Conservation (phyloP, 1,140 invertebrate genomes). For the Kradibia gibbosae region DNA sequence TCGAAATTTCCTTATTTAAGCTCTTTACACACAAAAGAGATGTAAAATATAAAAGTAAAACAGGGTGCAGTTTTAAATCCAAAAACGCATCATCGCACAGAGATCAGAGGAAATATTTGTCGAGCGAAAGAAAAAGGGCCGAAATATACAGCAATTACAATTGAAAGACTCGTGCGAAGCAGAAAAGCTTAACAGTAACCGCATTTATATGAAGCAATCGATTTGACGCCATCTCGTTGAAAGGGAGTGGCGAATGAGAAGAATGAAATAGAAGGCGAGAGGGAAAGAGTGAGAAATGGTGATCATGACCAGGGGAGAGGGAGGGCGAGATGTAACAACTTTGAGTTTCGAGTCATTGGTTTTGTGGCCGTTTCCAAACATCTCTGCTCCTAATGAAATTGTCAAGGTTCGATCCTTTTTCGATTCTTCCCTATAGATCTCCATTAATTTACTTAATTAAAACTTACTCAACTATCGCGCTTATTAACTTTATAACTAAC, state of each 20-base stretch:
- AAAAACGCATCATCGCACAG: neutral
- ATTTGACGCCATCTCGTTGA: slow-evolving; percentile 19
- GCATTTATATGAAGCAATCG: slow-evolving; percentile 37
- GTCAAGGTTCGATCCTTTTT: slow-evolving; percentile 1
- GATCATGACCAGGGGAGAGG: neutral
- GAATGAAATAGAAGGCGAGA: neutral
- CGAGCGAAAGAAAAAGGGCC: neutral
- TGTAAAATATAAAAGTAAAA: neutral
- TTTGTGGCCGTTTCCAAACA: neutral
- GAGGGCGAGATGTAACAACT: neutral
- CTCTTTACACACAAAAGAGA: neutral
- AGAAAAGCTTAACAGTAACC: neutral
- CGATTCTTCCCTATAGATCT: neutral
- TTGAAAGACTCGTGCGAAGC: neutral
- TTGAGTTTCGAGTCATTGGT: slow-evolving; percentile 17
- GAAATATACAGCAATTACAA: slow-evolving; percentile 14
- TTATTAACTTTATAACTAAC: slow-evolving; percentile 6
- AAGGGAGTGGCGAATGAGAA: neutral
- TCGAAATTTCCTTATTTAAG: neutral
- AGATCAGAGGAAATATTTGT: neutral
- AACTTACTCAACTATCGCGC: neutral
- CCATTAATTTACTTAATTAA: slow-evolving; percentile 35
- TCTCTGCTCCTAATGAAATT: slow-evolving; percentile 28
- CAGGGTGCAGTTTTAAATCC: neutral
- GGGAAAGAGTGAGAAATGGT: neutral